Evolutionary conservation across 1,140 invertebrate species (phyloP).

Genomic region (Apis cerana): DNA sequence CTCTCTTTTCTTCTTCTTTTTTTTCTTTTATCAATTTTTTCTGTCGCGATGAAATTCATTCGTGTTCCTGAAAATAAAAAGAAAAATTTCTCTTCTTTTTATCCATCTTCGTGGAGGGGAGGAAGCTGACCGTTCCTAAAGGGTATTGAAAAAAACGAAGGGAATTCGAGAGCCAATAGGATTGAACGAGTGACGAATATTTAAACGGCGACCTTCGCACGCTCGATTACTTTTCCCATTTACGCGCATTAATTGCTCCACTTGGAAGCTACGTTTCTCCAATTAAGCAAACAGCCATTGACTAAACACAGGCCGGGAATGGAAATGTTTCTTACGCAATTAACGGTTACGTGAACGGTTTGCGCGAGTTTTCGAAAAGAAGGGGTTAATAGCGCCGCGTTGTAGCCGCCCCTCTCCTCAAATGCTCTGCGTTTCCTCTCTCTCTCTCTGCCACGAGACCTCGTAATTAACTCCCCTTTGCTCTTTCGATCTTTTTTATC

Average conservation of each 20-base stretch:
- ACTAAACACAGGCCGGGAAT: conserved; percentile 3
- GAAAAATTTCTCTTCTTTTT: neutral
- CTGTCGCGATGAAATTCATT: no score
- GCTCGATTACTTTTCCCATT: conserved; percentile 38
- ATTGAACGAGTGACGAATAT: conserved; percentile 33
- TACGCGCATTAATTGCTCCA: conserved; percentile 39
- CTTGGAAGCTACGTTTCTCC: conserved; percentile 22
- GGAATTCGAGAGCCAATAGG: neutral
- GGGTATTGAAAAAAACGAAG: no score
- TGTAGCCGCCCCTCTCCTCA: neutral
- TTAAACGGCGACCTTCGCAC: conserved; percentile 10
- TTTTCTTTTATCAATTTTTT: no score
- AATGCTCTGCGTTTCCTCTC: neutral
- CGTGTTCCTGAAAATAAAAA: no score
- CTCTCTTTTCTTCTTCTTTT: no score
- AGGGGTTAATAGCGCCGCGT: conserved; percentile 14
- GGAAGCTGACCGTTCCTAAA: neutral
- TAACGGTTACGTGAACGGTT: conserved; percentile 39
- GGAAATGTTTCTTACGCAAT: conserved; percentile 40
- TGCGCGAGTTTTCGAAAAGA: conserved; percentile 17
- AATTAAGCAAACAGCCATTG: conserved; percentile 44
- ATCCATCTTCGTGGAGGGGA: neutral
- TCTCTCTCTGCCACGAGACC: no score
- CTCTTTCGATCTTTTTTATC: neutral
- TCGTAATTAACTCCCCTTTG: neutral